phyloP scores from a whole-genome alignment of 2,797 vertebrate genomes.

The Euthynnus affinis region DNA sequence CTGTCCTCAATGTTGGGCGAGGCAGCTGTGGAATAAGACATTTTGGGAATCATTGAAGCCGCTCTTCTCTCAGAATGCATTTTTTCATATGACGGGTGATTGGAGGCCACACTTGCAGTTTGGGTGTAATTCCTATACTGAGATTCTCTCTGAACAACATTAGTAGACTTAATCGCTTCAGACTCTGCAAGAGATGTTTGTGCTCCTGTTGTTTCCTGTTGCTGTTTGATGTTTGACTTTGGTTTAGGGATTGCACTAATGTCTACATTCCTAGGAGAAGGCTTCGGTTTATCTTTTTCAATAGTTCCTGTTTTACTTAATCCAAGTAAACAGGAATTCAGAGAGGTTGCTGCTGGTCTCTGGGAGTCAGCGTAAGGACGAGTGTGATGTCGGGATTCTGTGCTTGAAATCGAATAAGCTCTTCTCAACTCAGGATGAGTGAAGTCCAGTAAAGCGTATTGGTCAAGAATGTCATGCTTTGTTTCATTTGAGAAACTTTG shows the following conservation, averaged over 20 bases:
- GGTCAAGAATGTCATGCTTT: constrained; percentile 64
- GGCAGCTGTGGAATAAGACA: constrained; percentile 14
- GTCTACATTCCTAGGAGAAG: constrained; percentile 48
- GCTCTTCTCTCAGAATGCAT: constrained; percentile 30
- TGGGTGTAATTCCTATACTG: constrained; percentile 36
- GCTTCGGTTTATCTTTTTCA: constrained; percentile 51
- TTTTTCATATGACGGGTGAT: constrained; percentile 31
- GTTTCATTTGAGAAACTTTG: constrained; percentile 30
- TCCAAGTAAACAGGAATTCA: constrained; percentile 53
- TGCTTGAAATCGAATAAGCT: constrained; percentile 9
- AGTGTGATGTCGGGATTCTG: constrained; percentile 40
- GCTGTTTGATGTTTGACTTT: constrained; percentile 44
- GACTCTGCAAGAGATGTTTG: constrained; percentile 47
- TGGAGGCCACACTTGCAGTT: constrained; percentile 23
- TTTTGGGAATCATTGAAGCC: constrained; percentile 7
- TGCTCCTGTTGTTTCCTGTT: constrained; percentile 40
- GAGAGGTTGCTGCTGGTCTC: constrained; percentile 41
- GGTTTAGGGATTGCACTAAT: constrained; percentile 39
- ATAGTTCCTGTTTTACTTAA: constrained; percentile 65
- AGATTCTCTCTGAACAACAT: constrained; percentile 47
- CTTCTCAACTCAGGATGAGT: constrained; percentile 49
- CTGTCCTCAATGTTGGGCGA: constrained; percentile 40
- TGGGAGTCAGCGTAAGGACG: constrained; percentile 27
- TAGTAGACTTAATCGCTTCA: constrained; percentile 40
- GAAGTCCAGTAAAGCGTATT: constrained; percentile 64